Evolutionary conservation across 2,888 invertebrate genomes (phyloP).

Genomic region (Epicampocera succincta): DNA sequence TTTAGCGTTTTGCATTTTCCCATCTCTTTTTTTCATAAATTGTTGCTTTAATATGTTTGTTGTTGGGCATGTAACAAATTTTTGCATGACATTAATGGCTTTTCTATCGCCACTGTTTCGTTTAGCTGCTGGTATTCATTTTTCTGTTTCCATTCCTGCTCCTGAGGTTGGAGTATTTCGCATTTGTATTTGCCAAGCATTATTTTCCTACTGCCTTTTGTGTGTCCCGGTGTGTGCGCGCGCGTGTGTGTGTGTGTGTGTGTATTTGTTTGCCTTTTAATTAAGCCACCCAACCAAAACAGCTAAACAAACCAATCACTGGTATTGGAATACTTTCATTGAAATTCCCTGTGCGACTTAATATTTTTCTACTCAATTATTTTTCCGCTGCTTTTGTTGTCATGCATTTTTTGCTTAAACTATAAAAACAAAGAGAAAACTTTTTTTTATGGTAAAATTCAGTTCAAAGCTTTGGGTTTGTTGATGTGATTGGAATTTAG

Average conservation of each 20-base stretch:
- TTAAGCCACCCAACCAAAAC: slow-evolving; percentile 18
- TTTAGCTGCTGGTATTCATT: slow-evolving; percentile 25
- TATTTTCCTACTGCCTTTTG: neutral
- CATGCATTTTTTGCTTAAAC: slow-evolving; percentile 26
- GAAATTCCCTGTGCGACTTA: slow-evolving; percentile 59
- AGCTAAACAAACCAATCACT: slow-evolving; percentile 60
- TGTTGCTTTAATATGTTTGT: slow-evolving; percentile 11
- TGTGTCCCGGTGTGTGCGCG: neutral
- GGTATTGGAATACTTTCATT: slow-evolving; percentile 59
- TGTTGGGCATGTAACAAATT: slow-evolving; percentile 7
- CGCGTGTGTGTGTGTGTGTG: neutral
- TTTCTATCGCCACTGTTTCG: slow-evolving; percentile 57
- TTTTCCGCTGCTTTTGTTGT: slow-evolving; percentile 17
- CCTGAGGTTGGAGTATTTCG: neutral
- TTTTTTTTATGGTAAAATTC: neutral
- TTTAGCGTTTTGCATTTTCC: neutral
- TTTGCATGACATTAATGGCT: slow-evolving; percentile 58
- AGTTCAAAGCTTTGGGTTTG: slow-evolving; percentile 47
- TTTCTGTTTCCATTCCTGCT: neutral
- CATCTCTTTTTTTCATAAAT: neutral
- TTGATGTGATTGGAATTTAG: slow-evolving; percentile 43
- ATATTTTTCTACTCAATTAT: slow-evolving; percentile 61
- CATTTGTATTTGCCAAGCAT: neutral
- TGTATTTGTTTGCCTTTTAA: no score
- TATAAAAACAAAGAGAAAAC: neutral